These are phyloP conservation scores for Dasysyrphus tricinctus DNA, from an alignment of 2,888 invertebrate species.

Conservation along the genomic window DNA sequence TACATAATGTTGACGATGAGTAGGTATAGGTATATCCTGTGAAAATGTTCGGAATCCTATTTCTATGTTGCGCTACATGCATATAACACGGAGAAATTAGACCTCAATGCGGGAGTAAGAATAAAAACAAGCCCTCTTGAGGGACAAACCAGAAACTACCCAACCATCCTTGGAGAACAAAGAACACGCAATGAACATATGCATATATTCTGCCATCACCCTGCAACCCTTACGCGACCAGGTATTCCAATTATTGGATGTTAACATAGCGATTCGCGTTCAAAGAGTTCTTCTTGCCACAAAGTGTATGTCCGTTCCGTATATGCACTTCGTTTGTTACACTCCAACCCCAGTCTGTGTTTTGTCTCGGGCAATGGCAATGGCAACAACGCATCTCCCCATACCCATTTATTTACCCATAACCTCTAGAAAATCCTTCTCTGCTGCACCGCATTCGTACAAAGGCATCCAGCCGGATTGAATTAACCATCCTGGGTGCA, in stretches of 20 bases:
- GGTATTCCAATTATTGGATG: slow-evolving; percentile 75
- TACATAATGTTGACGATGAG: slow-evolving; percentile 55
- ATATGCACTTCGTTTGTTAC: slow-evolving; percentile 63
- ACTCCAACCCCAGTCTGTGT: slow-evolving; percentile 32
- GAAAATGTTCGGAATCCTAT: slow-evolving; percentile 13
- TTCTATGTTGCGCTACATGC: not conserved
- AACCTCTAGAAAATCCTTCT: slow-evolving; percentile 21
- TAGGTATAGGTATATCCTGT: not conserved
- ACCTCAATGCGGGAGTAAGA: slow-evolving; percentile 59
- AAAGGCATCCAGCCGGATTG: slow-evolving; percentile 63
- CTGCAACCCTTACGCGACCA: slow-evolving; percentile 60
- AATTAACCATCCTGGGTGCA: slow-evolving; percentile 64
- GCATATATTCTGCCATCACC: slow-evolving; percentile 10
- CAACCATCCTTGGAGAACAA: slow-evolving; percentile 25
- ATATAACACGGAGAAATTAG: slow-evolving; percentile 52
- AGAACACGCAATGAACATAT: slow-evolving; percentile 30
- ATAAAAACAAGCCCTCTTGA: slow-evolving; percentile 61
- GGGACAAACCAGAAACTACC: slow-evolving; percentile 1
- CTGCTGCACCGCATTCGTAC: slow-evolving; percentile 60
- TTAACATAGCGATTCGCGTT: slow-evolving; percentile 75
- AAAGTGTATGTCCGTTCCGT: slow-evolving; percentile 68
- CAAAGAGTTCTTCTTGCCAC: slow-evolving; percentile 66
- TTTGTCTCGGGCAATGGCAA: slow-evolving; percentile 14
- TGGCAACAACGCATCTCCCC: slow-evolving; percentile 46
- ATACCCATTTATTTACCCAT: slow-evolving; percentile 19